Conservation (phyloP, 2,797 vertebrate species). For the Poeciliopsis presidionis region DNA sequence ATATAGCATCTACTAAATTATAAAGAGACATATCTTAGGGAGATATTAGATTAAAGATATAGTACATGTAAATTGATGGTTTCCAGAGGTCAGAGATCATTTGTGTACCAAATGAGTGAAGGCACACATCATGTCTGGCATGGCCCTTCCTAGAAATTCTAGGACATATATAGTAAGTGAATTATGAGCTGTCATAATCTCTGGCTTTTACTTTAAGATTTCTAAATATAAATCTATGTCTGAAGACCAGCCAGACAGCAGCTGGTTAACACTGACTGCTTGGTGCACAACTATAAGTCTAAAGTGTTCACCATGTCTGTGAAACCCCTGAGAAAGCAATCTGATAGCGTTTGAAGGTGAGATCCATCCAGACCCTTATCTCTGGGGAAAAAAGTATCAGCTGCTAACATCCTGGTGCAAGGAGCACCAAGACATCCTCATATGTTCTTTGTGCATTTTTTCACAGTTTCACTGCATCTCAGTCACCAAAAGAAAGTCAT, state of each 20-base stretch:
- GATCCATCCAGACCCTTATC: neutral
- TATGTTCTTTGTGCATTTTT: neutral
- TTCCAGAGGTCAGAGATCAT: neutral
- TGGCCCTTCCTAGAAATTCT: conserved; percentile 23
- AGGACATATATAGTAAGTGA: conserved; percentile 49
- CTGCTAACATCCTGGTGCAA: neutral
- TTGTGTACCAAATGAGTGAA: neutral
- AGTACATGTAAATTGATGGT: neutral
- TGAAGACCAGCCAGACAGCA: conserved; percentile 1
- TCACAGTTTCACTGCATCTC: neutral
- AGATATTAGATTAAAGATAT: neutral
- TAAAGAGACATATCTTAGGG: neutral
- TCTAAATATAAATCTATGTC: conserved; percentile 31
- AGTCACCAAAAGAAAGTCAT: neutral
- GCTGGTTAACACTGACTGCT: conserved; percentile 1
- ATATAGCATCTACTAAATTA: neutral
- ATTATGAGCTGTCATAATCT: conserved; percentile 44
- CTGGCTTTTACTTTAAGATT: conserved; percentile 18
- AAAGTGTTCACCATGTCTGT: neutral
- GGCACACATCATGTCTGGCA: conserved; percentile 11
- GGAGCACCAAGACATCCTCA: neutral
- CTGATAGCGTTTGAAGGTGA: neutral
- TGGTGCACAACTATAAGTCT: neutral
- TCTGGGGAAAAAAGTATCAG: neutral
- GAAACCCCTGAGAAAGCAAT: neutral